Evolutionary conservation across 2,888 invertebrate genomes (phyloP), one percentile per base, ranked within the genome.

Genomic region (Drosophila nigricruria): DNA sequence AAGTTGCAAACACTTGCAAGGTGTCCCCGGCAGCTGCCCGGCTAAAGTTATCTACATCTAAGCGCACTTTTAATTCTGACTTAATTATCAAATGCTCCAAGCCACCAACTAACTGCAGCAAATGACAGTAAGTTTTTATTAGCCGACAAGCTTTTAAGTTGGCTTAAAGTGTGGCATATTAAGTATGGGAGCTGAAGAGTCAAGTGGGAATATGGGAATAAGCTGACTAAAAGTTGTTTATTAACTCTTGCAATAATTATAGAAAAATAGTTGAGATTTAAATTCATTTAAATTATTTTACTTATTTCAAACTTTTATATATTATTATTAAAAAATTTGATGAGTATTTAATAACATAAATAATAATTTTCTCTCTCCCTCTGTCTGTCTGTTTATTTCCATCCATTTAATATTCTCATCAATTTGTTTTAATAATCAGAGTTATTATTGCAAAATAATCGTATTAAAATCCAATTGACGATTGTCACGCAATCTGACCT

Each of bases 1-100:
- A 86, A 86, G 81, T 73, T 71, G 82, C 80, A 79, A 85, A 68
- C 88, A 76, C 67, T 79, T 63, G 64, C 62, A 75, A 40, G 59
- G 36, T 34, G 47, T n/a, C n/a, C 45, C 49, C 47, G 30, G 57
- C 50, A 57, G 43, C 52, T 50, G 71, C 70, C 63, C 64, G 57
- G 63, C 78, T 16, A 32, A 66, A 50, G 45, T 57, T 50, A 34
- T 53, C 58, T 16, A 53, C 32, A 64, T 54, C 58, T 58, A 54
- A 70, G 66, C 66, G 34, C 45, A 40, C 69, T 83, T 79, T 81
- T 75, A 70, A 65, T 82, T 73, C 67, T 32, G 53, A 69, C 72
- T 87, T 87, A 78, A 79, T 87, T 87, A 84, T 79, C 49, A 70
- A 75, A 64, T 49, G 45, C 32, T 25, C 32, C 34, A 16, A 16